Base-by-base conservation (phyloP, 2,797 vertebrate species). In the Harpagifer antarcticus region DNA sequence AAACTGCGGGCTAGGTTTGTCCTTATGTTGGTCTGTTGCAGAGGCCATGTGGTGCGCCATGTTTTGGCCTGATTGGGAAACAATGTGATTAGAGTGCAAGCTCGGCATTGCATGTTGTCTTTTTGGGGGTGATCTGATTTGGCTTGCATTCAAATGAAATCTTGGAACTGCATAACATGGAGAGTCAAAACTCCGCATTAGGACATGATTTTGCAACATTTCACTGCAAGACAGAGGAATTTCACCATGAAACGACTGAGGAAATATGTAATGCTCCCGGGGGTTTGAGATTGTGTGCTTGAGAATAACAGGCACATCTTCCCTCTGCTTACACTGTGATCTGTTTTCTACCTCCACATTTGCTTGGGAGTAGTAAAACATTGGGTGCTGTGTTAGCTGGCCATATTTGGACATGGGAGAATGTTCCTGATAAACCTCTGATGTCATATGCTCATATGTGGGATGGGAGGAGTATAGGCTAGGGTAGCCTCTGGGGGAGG, bases 321-420 rank as follows among this genome's bases (percentile, higher is more conserved):
- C 91, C 74, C 79, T 78, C 67, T 84, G 88, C 75, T 89, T 90
- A 76, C 78, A 87, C 61, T 60, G 88, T 64, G 88, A 61, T 78
- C 86, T 77, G 42, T 90, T 92, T 75, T 96, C 94, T 4, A 84
- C 53, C 20, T 91, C 82, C 44, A 87, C 71, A 81, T 87, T 62
- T 66, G 86, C 54, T 75, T 93, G 91, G 9, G 92, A 85, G 71
- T 91, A 96, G 63, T 96, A 94, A 86, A 94, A 87, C 48, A 87
- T 49, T 16, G 93, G 91, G 43, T 93, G 92, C 31, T 90, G 95
- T 43, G 93, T 83, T 15, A 95, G 73, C 49, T 94, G 92, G 0
- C 94, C 90, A 89, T 96, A 97, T 91, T 93, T 95, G 52, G 92
- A 89, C 4, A 92, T 11, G 0, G 90, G 86, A 63, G 94, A 83